phyloP scores from a whole-genome alignment of 2,797 vertebrate genomes.

The Mastacembelus armatus region DNA sequence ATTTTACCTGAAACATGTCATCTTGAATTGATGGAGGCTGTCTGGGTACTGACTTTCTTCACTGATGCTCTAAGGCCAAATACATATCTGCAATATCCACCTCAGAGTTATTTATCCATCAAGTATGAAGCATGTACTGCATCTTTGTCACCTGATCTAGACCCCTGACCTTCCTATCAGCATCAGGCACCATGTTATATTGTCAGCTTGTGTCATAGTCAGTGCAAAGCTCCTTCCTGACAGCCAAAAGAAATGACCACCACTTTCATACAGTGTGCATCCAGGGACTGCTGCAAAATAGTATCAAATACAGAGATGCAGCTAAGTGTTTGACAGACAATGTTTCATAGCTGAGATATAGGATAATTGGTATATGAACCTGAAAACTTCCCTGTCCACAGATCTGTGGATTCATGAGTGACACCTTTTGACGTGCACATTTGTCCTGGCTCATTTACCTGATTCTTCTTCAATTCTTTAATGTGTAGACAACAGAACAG shows the following conservation, averaged over 20 bases:
- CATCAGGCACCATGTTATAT: slow-evolving; percentile 70
- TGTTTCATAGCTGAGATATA: too few species aligned
- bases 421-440: too few species aligned
- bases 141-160: not conserved
- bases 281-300: too few species aligned
- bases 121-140: not conserved
- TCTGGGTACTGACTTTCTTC: too few species aligned
- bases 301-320: not conserved
- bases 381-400: too few species aligned
- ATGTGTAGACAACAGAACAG: slow-evolving; percentile 68
- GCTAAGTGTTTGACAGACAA: not conserved
- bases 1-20: too few species aligned
- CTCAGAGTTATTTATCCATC: not conserved
- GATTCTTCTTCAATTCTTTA: slow-evolving; percentile 63
- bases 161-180: slow-evolving; percentile 57
- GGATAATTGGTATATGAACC: too few species aligned
- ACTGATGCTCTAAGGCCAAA: too few species aligned
- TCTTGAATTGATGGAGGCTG: too few species aligned
- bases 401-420: too few species aligned
- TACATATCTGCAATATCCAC: slow-evolving; percentile 54
- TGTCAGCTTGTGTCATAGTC: slow-evolving; percentile 64
- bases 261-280: slow-evolving; percentile 44
- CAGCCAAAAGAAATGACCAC: slow-evolving; percentile 70
- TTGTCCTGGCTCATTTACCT: slow-evolving; percentile 44
- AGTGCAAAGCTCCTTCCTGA: slow-evolving; percentile 61